A percentile compares a stretch with the other conserved stretches of the same genome.
Evolutionary conservation across 2,888 invertebrate species (phyloP).

Genomic region (Seira ritae): DNA sequence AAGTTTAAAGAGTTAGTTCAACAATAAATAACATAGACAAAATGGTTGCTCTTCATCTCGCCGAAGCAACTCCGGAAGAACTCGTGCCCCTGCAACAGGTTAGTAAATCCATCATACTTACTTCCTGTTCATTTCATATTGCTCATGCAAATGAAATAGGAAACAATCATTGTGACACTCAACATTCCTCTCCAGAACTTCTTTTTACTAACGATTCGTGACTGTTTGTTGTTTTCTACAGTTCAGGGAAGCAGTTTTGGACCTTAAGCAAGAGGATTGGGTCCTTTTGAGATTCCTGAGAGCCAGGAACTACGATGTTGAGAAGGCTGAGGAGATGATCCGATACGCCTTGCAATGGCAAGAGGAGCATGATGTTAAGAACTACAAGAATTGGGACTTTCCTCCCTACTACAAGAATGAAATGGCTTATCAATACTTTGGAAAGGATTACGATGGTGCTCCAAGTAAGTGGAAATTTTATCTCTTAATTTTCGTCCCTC

Average conservation of each 20-base stretch:
- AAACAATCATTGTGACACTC: not conserved
- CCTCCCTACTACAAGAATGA: slow-evolving; percentile 46
- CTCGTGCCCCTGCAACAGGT: not conserved
- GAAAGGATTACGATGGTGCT: slow-evolving; percentile 37
- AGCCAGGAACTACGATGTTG: slow-evolving; percentile 48
- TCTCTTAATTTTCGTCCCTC: not conserved
- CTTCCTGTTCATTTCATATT: slow-evolving; percentile 2
- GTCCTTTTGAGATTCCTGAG: slow-evolving; percentile 53
- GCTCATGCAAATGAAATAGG: slow-evolving; percentile 5
- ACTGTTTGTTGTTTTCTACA: slow-evolving; percentile 11
- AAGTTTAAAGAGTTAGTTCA: not conserved
- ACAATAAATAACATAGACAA: not conserved
- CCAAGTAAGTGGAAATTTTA: slow-evolving; percentile 34
- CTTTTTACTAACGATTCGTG: slow-evolving; percentile 8
- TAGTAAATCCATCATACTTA: not conserved
- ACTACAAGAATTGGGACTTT: slow-evolving; percentile 47
- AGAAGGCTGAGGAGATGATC: slow-evolving; percentile 51
- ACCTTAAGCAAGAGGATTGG: slow-evolving; percentile 44
- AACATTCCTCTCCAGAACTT: slow-evolving; percentile 21
- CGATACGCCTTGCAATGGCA: slow-evolving; percentile 47
- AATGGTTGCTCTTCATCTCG: not conserved
- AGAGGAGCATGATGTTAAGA: slow-evolving; percentile 44
- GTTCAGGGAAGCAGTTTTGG: slow-evolving; percentile 48
- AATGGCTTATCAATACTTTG: slow-evolving; percentile 43
- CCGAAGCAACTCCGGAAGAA: not conserved